Percentiles rank a stretch among this genome's conserved stretches.
Conservation (phyloP, 2,113 vertebrate species). For the Mobula hypostoma region DNA sequence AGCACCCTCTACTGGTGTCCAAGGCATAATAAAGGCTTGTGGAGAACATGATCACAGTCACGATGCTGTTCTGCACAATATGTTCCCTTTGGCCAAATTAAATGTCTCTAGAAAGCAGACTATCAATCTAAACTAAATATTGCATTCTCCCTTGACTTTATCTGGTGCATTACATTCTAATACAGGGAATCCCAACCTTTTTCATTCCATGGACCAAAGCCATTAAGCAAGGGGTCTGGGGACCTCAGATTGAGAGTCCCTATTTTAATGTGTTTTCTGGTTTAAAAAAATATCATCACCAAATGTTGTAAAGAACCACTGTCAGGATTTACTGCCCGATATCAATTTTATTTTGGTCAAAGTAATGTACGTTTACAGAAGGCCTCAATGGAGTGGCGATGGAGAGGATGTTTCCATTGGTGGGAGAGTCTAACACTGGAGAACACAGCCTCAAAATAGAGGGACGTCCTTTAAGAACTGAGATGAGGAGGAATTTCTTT, state of each 20-base stretch:
- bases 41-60: background rate
- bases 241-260: too few species aligned
- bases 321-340: background rate
- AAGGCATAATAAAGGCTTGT: background rate
- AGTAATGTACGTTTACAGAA: background rate
- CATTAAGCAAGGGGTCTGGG: too few species aligned
- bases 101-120: background rate
- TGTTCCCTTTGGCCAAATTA: background rate
- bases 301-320: background rate
- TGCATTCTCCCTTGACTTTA: background rate
- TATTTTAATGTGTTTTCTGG: background rate
- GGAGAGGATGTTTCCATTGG: too few species aligned
- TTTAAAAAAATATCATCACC: background rate
- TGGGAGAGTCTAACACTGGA: too few species aligned
- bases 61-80: background rate
- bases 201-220: too few species aligned
- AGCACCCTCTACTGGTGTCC: background rate
- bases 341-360: background rate
- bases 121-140: slow-evolving; percentile 5
- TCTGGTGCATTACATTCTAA: background rate
- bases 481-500: too few species aligned
- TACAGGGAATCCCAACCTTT: too few species aligned
- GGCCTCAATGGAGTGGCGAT: too few species aligned
- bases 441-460: too few species aligned
- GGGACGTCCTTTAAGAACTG: too few species aligned